Evolutionary conservation across 1,140 invertebrate genomes (phyloP).

Genomic region (Laupala kohalensis): DNA sequence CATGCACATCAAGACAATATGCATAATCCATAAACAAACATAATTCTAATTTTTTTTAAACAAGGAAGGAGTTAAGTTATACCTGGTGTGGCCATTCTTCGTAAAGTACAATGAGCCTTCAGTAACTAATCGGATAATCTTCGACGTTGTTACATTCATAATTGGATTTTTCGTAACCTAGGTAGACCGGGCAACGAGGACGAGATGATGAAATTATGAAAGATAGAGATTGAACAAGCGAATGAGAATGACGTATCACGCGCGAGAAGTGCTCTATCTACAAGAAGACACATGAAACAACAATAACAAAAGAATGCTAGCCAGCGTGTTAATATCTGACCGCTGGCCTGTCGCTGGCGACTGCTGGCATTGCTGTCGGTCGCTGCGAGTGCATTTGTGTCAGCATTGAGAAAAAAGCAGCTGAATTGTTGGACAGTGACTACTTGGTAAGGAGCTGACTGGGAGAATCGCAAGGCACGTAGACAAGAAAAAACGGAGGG

Average conservation of each 20-base stretch:
- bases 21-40: no score
- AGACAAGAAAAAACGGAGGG: no score
- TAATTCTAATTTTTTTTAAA: no score
- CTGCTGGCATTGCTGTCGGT: no score
- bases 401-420: no score
- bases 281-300: not conserved
- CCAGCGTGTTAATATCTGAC: not conserved
- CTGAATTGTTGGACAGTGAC: no score
- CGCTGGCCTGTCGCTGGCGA: no score
- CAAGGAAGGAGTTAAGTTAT: not conserved
- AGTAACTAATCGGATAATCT: not conserved
- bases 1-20: no score
- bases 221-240: not conserved
- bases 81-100: not conserved
- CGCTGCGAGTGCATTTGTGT: no score
- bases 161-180: not conserved
- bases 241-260: not conserved
- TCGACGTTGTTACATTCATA: not conserved
- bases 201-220: not conserved
- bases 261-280: not conserved
- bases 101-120: not conserved
- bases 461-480: no score
- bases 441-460: no score
- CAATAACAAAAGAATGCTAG: not conserved
- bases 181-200: no score